These are phyloP conservation scores for Pseudomyrmex dendroicus DNA, from an alignment of 1,140 invertebrate genomes.

Conservation along the genomic window DNA sequence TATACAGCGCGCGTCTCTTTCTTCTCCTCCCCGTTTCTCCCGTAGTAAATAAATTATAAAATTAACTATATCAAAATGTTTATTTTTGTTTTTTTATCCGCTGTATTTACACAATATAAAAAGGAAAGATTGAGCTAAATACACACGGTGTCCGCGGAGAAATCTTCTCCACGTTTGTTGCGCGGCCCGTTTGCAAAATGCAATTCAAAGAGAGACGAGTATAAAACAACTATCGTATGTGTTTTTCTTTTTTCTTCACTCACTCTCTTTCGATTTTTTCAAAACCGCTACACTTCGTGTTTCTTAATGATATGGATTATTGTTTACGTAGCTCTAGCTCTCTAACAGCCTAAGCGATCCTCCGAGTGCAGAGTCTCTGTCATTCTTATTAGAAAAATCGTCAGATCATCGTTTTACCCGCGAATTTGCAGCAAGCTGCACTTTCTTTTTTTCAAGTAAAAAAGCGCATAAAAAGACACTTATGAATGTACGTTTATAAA, in stretches of 20 bases:
- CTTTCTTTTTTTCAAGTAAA: neutral
- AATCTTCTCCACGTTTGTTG: neutral
- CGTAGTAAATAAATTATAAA: conserved; percentile 83
- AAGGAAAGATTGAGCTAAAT: conserved; percentile 70
- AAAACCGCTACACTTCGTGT: conserved; percentile 46
- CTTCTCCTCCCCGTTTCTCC: neutral
- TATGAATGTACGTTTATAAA: neutral
- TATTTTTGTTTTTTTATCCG: conserved; percentile 68
- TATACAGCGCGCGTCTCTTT: too few relatives aligned
- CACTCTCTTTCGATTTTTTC: conserved; percentile 25
- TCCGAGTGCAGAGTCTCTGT: neutral
- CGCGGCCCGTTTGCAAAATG: conserved; percentile 20
- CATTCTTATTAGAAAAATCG: neutral
- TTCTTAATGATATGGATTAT: conserved; percentile 78
- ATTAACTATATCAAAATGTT: conserved; percentile 81
- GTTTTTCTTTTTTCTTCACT: conserved; percentile 37
- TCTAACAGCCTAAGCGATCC: conserved; percentile 51
- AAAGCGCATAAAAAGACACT: neutral
- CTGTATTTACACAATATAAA: conserved; percentile 81
- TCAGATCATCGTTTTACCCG: neutral
- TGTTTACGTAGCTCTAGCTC: conserved; percentile 68
- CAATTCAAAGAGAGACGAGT: conserved; percentile 22
- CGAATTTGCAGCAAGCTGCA: neutral
- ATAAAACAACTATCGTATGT: neutral
- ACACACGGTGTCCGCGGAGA: conserved; percentile 28